These are phyloP conservation scores for Morone saxatilis DNA, from an alignment of 2,113 vertebrate species.

Conservation along the genomic window DNA sequence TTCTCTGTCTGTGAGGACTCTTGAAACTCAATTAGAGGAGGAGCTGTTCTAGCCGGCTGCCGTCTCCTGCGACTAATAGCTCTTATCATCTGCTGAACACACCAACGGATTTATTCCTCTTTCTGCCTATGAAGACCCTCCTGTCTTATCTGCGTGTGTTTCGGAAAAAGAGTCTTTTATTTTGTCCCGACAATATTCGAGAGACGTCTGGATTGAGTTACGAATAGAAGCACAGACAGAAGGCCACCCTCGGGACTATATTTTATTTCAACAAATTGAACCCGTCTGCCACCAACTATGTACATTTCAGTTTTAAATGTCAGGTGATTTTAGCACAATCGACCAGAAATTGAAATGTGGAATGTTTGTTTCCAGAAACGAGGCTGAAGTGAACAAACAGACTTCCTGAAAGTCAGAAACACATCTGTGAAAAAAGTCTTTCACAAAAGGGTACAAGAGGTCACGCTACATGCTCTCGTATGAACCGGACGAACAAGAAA, in stretches of 20 bases:
- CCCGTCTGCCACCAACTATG: background rate
- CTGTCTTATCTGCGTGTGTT: slow-evolving; percentile 14
- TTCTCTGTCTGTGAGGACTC: slow-evolving; percentile 48
- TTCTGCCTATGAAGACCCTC: background rate
- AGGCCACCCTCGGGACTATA: background rate
- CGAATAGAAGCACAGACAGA: background rate
- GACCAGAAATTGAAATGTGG: background rate
- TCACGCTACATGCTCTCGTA: background rate
- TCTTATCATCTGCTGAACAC: slow-evolving; percentile 43
- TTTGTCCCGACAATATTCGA: background rate
- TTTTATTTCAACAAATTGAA: background rate
- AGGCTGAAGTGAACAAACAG: slow-evolving; percentile 5
- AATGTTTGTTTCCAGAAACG: slow-evolving; percentile 13
- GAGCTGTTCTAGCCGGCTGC: background rate
- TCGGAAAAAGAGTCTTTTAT: slow-evolving; percentile 1
- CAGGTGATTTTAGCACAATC: rapidly evolving
- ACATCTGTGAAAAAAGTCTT: background rate
- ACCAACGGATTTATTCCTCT: slow-evolving; percentile 29
- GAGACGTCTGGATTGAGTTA: background rate
- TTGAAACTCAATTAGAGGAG: slow-evolving; percentile 64
- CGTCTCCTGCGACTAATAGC: slow-evolving; percentile 52
- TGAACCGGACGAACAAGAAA: background rate
- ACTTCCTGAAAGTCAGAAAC: slow-evolving; percentile 27
- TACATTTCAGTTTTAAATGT: background rate
- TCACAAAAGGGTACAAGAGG: background rate